These are phyloP conservation scores for Pseudolaguvia tuberculata DNA, from an alignment of 2,113 vertebrate genomes.

Conservation along the genomic window DNA sequence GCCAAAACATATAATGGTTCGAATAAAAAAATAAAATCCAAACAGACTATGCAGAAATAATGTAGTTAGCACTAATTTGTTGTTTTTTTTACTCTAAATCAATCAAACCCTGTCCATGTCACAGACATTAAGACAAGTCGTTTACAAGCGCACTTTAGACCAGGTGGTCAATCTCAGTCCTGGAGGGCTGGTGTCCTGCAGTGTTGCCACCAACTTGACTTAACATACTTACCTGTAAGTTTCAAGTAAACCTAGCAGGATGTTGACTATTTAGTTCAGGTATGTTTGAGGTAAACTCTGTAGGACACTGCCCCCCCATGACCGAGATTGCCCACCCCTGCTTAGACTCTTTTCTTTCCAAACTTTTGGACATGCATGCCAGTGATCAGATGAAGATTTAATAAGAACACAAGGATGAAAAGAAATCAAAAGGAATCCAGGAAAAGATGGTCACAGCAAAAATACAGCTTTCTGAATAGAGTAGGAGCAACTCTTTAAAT, in stretches of 20 bases:
- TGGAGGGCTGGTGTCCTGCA: too few relatives aligned
- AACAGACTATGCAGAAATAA: constrained; percentile 51
- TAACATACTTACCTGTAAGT: too few relatives aligned
- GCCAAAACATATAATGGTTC: too few relatives aligned
- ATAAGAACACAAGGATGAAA: background rate
- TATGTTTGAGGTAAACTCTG: too few relatives aligned
- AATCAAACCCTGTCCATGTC: constrained; percentile 48
- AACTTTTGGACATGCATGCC: background rate
- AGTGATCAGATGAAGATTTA: background rate
- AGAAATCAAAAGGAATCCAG: background rate
- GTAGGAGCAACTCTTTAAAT: background rate
- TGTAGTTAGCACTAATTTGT: constrained; percentile 62
- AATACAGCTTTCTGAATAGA: background rate
- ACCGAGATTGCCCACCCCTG: too few relatives aligned
- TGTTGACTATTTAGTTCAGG: too few relatives aligned
- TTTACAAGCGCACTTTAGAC: constrained; percentile 61
- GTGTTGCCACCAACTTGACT: too few relatives aligned
- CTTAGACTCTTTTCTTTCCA: constrained; percentile 35
- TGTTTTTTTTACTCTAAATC: constrained; percentile 66
- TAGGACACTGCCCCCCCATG: too few relatives aligned
- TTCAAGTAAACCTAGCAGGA: too few relatives aligned
- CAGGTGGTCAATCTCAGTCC: too few relatives aligned
- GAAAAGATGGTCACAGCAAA: background rate
- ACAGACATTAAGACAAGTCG: constrained; percentile 51
- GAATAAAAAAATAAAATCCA: constrained; percentile 10